Evolutionary conservation across 2,113 vertebrate species (phyloP), one percentile per base, ranked within the genome.

Genomic region (Corydoras maculifer): DNA sequence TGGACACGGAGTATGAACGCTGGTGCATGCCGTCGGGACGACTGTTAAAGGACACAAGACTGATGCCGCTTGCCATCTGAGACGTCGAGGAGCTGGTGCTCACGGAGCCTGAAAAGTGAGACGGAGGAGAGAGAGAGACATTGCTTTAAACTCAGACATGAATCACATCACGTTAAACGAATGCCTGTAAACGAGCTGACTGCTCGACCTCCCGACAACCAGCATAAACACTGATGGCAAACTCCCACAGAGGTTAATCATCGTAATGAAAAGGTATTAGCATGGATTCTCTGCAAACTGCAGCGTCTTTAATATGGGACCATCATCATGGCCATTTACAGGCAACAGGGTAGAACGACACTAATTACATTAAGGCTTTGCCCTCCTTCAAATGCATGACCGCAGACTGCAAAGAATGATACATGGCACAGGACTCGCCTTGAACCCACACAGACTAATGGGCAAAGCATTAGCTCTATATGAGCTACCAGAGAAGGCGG

Each of bases 1-100:
- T 98, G 90, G 95, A 99, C 49, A 98, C 95, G 0, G 95, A 98
- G 87, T 94, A 98, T 50, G 95, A 98, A 74, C 96, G 92, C 84
- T 98, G 97, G 87, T 99, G 95, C 92, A 94, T 86, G 76, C 96
- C 93, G 53, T 98, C 94, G 1, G 93, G 90, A 3, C 94, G 92
- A 73, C 91, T 92, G 92, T 87, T 91, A 84, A 97, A 97, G 72
- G 95, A 95, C 82, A 94, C 93, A 85, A 94, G 85, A 82, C 93
- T 93, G 88, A 94, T 83, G 65, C 95, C 94, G 51, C 88, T 90
- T 63, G 93, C 91, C 94, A 94, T 95, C 90, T 95, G 96, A 79
- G 92, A 91, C 77, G 86, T 92, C 4, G 95, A 94, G 25, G 93
- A 89, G 82, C 92, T 96, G 82, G 87, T 88, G 85, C 89, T 90